Conservation (phyloP, 2,113 vertebrate genomes). For the Mixornis gularis region DNA sequence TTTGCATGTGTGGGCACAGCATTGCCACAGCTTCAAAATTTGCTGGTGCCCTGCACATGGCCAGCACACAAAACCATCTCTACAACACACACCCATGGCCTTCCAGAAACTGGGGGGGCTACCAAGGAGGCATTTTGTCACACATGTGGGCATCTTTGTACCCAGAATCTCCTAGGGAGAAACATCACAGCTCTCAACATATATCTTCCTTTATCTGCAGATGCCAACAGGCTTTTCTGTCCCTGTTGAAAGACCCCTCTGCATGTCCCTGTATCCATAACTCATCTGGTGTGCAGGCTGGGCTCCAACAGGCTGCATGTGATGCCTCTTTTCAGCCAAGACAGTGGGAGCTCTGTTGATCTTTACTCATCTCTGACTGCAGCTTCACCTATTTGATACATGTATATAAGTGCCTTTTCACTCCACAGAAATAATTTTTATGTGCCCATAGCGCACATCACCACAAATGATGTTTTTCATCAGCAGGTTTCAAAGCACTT, state of each 20-base stretch:
- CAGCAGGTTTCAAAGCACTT: not conserved
- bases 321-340: not conserved
- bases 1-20: fast-evolving
- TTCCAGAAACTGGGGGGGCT: not conserved
- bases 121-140: not conserved
- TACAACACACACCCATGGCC: fast-evolving
- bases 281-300: not conserved
- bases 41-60: fast-evolving
- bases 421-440: not conserved
- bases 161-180: not conserved
- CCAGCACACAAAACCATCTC: not conserved
- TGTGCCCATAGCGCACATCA: not conserved
- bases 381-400: not conserved
- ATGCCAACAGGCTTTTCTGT: not conserved
- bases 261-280: fast-evolving
- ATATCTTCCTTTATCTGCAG: not conserved
- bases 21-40: fast-evolving
- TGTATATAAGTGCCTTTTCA: not conserved
- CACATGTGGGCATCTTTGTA: not conserved
- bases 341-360: not conserved
- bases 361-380: not conserved
- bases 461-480: not conserved
- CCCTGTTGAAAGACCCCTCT: not conserved
- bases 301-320: not conserved
- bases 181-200: not conserved